These are phyloP conservation scores for Diachasmimorpha longicaudata DNA, from an alignment of 1,140 invertebrate species.

Conservation along the genomic window DNA sequence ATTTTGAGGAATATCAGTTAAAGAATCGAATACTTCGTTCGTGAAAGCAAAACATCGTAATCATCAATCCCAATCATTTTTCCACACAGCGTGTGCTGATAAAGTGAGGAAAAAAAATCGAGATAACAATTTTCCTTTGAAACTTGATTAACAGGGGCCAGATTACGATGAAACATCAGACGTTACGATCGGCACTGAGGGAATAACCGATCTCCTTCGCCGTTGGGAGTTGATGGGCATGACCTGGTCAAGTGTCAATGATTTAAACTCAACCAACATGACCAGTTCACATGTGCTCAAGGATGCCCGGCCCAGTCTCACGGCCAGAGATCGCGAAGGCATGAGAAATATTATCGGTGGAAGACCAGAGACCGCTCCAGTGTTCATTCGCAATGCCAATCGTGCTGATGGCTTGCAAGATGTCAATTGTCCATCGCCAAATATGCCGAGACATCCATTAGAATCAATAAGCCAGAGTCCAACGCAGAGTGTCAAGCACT, in stretches of 20 bases:
- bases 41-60: not conserved
- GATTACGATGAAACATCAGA: constrained; percentile 69
- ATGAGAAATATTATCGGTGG: constrained; percentile 58
- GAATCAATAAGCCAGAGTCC: constrained; percentile 58
- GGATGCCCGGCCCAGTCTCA: constrained; percentile 36
- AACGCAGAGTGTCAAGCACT: constrained; percentile 50
- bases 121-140: not conserved
- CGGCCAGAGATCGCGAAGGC: constrained; percentile 51
- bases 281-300: not conserved
- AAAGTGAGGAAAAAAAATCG: not conserved
- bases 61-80: not conserved
- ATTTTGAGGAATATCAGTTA: too few species aligned
- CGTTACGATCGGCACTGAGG: constrained; percentile 41
- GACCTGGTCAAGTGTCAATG: constrained; percentile 44
- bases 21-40: not conserved
- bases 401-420: constrained; percentile 55
- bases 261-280: not conserved
- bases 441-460: constrained; percentile 55
- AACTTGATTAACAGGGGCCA: constrained; percentile 66
- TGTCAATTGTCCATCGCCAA: constrained; percentile 42
- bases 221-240: constrained; percentile 55
- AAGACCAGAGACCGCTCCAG: constrained; percentile 54
- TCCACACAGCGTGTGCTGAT: not conserved
- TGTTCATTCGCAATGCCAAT: constrained; percentile 50
- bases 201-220: constrained; percentile 45